Evolutionary conservation across 2,113 vertebrate species (phyloP).

Genomic region (Lota lota): DNA sequence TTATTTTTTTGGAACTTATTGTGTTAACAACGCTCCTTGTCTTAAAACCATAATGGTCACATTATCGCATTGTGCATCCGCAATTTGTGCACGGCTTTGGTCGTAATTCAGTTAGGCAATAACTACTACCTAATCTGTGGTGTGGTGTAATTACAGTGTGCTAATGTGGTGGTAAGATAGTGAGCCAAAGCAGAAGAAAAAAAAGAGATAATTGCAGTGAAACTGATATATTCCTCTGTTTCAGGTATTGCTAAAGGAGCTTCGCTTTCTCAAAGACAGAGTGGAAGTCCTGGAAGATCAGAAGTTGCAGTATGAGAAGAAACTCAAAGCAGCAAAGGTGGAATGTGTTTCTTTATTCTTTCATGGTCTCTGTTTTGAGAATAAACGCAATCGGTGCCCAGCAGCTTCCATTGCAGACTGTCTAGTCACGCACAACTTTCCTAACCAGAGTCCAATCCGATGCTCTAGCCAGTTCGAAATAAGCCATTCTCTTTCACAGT

Average conservation of each 20-base stretch:
- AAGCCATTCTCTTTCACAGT: constrained; percentile 46
- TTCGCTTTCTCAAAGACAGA: constrained; percentile 86
- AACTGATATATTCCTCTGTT: constrained; percentile 3
- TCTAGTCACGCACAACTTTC: constrained; percentile 45
- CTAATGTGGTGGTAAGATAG: not conserved
- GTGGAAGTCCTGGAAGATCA: constrained; percentile 93
- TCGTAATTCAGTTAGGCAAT: too few relatives aligned
- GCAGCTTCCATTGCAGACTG: constrained; percentile 50
- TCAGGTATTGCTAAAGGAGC: constrained; percentile 86
- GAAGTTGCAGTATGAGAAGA: constrained; percentile 88
- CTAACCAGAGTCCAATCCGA: constrained; percentile 50
- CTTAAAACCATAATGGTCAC: too few relatives aligned
- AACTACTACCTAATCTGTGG: too few relatives aligned
- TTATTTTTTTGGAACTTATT: too few relatives aligned
- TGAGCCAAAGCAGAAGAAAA: not conserved
- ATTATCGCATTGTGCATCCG: too few relatives aligned
- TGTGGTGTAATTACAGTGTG: not conserved
- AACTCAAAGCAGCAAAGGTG: constrained; percentile 93
- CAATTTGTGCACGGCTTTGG: too few relatives aligned
- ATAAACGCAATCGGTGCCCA: constrained; percentile 18
- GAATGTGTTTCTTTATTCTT: constrained; percentile 27
- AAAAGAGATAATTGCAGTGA: not conserved
- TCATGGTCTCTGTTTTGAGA: constrained; percentile 23
- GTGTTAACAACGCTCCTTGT: too few relatives aligned
- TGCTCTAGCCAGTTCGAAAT: constrained; percentile 40